Percentiles rank a stretch among this genome's conserved stretches.
Evolutionary conservation across 2,888 invertebrate species (phyloP).

Genomic region (Linnaemya tessellans): DNA sequence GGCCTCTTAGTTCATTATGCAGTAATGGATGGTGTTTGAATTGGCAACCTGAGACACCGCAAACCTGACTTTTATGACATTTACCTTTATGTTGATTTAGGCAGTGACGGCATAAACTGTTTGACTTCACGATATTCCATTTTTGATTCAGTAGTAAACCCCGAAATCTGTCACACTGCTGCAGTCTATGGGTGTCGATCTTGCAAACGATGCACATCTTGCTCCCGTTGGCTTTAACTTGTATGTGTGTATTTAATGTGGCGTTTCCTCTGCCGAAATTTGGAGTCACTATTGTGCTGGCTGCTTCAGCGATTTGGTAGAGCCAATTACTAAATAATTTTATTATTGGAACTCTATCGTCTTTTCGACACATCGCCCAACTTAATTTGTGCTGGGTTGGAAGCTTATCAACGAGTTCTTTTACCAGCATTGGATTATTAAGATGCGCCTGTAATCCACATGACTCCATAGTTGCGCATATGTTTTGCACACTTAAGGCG

Average conservation of each 20-base stretch:
- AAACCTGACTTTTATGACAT: neutral
- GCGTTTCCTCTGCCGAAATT: neutral
- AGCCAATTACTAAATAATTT: slow-evolving; percentile 11
- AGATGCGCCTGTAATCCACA: slow-evolving; percentile 8
- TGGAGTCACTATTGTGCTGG: slow-evolving; percentile 23
- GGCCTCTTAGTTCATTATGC: neutral
- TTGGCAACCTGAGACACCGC: neutral
- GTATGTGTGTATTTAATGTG: neutral
- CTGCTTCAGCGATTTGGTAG: neutral
- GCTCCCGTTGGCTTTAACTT: neutral
- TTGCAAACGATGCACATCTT: slow-evolving; percentile 5
- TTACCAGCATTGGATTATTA: slow-evolving; percentile 17
- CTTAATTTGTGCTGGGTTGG: neutral
- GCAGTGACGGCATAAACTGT: too few species aligned
- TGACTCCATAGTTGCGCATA: slow-evolving; percentile 18
- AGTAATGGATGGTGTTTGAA: neutral
- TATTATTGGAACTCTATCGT: slow-evolving; percentile 11
- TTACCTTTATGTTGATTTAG: too few species aligned
- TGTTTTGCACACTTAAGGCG: slow-evolving; percentile 30
- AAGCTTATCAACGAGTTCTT: slow-evolving; percentile 12
- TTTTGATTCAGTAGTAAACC: slow-evolving; percentile 20
- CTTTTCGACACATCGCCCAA: slow-evolving; percentile 42
- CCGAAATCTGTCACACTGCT: neutral
- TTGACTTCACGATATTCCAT: slow-evolving; percentile 11
- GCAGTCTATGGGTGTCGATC: neutral